Base-by-base conservation (phyloP, 92 coral and sea anemone genomes). In the Plumapathes pennacea region DNA sequence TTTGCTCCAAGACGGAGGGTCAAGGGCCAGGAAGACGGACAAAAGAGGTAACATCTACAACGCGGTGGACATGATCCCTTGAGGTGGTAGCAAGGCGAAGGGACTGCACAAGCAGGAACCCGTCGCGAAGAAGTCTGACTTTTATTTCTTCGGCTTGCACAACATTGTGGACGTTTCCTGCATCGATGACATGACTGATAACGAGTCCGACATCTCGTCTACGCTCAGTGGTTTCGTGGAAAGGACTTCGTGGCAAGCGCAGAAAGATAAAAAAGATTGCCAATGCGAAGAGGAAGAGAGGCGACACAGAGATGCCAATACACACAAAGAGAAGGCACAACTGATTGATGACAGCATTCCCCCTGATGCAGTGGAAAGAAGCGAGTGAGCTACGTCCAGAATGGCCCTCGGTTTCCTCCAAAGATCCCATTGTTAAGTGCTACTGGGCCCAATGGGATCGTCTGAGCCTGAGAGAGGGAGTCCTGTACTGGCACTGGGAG, bases 191-290 rank as follows among this genome's bases (percentile, higher is more conserved):
- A 82, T 94, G 59, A 80, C 91, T 0, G 96, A 91, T 42, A 94
- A 89, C 57, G 99, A 84, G 30, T 89, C 90, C 5, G 99, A 94
- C 32, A 76, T 77, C 47, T 86, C 99, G 11, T 94, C 99, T 10
- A 85, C 96, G 26, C 90, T 72, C 10, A 94, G 99, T 71, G 99
- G 96, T 25, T 94, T 94, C 69, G 99, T 94, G 20, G 94, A 94
- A 73, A 96, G 88, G 18, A 94, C 90, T 22, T 94, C 96, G 38
- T 85, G 89, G 38, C 74, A 96, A 69, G 65, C 96, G 32, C 89
- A 89, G 41, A 94, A 94, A 56, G 99, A 94, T 60, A 73, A 61
- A 56, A 85, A 90, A 50, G 99, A 94, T 58, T 83, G 90, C 52
- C 96, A 83, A 25, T 80, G 96, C 23, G 99, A 94, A 72, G 99